Conservation (phyloP, 2,888 invertebrate genomes). For the Pristionchus japonicus region DNA sequence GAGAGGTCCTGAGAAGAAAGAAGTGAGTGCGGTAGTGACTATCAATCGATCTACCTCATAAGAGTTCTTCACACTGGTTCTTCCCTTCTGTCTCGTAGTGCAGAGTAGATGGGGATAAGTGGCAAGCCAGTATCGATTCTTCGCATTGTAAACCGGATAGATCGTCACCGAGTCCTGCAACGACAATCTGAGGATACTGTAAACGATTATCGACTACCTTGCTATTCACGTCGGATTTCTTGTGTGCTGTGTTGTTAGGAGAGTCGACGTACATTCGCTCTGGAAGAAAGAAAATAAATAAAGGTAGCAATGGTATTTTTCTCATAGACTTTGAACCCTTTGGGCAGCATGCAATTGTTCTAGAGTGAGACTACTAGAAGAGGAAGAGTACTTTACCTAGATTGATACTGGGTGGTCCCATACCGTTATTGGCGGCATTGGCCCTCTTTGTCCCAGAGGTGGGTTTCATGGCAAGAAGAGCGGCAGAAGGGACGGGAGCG, state of each 20-base stretch:
- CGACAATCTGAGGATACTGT: constrained; percentile 28
- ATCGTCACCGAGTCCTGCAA: constrained; percentile 62
- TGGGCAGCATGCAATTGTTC: background rate
- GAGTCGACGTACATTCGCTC: constrained; percentile 51
- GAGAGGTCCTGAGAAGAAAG: constrained; percentile 62
- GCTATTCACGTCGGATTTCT: constrained; percentile 73
- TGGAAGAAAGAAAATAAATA: background rate
- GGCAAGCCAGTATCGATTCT: constrained; percentile 72
- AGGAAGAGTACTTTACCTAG: constrained; percentile 13
- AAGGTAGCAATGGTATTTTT: background rate
- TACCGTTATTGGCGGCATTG: constrained; percentile 59
- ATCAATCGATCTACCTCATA: constrained; percentile 45
- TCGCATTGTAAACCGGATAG: constrained; percentile 68
- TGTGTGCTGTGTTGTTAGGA: constrained; percentile 69
- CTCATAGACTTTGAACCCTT: background rate
- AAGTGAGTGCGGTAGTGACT: background rate
- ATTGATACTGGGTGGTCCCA: constrained; percentile 32
- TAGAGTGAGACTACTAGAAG: background rate
- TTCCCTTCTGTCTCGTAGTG: constrained; percentile 72
- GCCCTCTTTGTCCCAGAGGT: constrained; percentile 71
- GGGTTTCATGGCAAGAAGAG: constrained; percentile 73
- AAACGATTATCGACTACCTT: constrained; percentile 50
- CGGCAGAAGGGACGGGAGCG: constrained; percentile 61
- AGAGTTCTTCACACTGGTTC: constrained; percentile 65
- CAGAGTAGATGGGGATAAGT: constrained; percentile 73